Evolutionary conservation across 2,888 invertebrate species (phyloP).

Genomic region (Oxytorus armatus): DNA sequence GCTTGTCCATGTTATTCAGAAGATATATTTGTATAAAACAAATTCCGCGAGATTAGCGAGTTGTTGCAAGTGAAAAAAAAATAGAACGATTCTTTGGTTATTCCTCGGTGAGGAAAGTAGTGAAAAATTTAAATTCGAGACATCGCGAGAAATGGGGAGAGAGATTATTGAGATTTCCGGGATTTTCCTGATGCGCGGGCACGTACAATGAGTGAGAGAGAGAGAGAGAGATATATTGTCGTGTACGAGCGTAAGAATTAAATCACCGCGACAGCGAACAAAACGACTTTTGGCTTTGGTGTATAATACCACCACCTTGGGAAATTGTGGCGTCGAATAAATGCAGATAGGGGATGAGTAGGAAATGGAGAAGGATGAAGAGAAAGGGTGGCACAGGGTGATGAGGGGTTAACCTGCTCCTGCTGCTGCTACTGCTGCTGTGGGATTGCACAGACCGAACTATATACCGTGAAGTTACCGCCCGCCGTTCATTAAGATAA

Average conservation of each 20-base stretch:
- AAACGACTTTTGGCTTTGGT: conserved; percentile 44
- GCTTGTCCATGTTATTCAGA: no score
- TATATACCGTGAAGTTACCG: conserved; percentile 19
- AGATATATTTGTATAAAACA: not conserved
- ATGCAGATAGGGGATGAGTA: conserved; percentile 34
- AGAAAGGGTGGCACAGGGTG: conserved; percentile 28
- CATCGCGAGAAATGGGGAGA: not conserved
- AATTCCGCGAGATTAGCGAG: not conserved
- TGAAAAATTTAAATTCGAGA: conserved; percentile 17
- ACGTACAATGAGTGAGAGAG: not conserved
- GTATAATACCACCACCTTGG: not conserved
- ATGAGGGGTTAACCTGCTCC: conserved; percentile 32
- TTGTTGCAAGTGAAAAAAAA: not conserved
- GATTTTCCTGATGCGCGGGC: conserved; percentile 31
- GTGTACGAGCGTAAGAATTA: conserved; percentile 27
- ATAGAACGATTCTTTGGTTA: not conserved
- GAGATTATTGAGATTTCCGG: conserved; percentile 53
- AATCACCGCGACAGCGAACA: conserved; percentile 34
- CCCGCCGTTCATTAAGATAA: conserved; percentile 75
- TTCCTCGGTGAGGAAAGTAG: not conserved
- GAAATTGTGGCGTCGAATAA: conserved; percentile 40
- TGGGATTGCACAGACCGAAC: conserved; percentile 14
- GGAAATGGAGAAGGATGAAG: not conserved
- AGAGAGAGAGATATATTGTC: no score
- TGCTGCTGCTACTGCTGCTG: not conserved